phyloP scores from a whole-genome alignment of 2,113 vertebrate species.

The Ophiodon elongatus region DNA sequence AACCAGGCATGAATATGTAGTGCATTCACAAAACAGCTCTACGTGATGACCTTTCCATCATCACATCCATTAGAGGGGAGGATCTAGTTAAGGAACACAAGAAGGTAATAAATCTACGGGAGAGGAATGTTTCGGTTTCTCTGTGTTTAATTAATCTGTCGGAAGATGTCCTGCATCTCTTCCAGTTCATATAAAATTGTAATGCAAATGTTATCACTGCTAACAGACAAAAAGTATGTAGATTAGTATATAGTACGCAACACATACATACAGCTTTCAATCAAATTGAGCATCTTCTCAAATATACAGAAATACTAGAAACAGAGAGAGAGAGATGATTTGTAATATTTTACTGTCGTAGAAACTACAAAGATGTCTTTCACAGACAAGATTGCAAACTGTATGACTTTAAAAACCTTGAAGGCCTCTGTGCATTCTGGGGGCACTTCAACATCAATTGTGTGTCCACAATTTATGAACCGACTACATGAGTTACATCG shows the following conservation, averaged over 20 bases:
- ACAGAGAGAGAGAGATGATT: neutral
- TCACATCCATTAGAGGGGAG: neutral
- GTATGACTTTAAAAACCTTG: neutral
- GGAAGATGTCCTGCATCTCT: too few species aligned
- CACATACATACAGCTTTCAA: too few species aligned
- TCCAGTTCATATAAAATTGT: too few species aligned
- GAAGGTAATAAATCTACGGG: too few species aligned
- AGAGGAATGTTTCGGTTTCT: too few species aligned
- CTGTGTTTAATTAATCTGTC: too few species aligned
- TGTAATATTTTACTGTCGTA: neutral
- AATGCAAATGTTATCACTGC: too few species aligned
- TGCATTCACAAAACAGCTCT: constrained; percentile 1
- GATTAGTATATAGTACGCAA: too few species aligned
- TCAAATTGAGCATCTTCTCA: neutral
- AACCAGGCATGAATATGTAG: neutral
- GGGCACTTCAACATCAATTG: neutral
- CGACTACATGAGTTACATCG: neutral
- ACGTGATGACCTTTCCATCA: neutral
- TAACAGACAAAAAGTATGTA: too few species aligned
- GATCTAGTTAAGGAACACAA: too few species aligned
- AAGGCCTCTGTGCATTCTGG: neutral
- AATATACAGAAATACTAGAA: neutral
- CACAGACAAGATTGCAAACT: neutral
- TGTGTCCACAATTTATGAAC: too few species aligned
- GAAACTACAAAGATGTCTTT: neutral